A percentile compares a stretch with the other conserved stretches of the same genome.
These are phyloP conservation scores for Hassar affinis DNA, from an alignment of 2,113 vertebrate genomes.

Conservation along the genomic window DNA sequence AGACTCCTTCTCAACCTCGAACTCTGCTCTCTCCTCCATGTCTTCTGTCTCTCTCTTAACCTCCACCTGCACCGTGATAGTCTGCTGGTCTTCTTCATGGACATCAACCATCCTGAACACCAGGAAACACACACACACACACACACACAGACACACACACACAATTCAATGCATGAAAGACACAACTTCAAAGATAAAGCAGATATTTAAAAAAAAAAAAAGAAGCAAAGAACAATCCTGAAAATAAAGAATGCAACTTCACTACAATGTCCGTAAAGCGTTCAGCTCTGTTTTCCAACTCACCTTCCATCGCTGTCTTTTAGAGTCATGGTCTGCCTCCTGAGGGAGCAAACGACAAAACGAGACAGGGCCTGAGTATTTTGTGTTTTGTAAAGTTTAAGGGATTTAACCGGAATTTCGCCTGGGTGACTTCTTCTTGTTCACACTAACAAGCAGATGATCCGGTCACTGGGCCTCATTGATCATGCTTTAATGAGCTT, in stretches of 20 bases:
- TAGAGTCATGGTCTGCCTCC: slow-evolving; percentile 84
- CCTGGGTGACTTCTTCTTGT: background rate
- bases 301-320: slow-evolving; percentile 80
- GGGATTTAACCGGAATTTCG: background rate
- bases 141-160: background rate
- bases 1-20: background rate
- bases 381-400: background rate
- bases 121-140: background rate
- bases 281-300: slow-evolving; percentile 48
- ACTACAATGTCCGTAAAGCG: background rate
- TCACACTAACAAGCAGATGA: background rate
- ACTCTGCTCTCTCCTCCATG: background rate
- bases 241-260: background rate
- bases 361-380: background rate
- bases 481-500: background rate
- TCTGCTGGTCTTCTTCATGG: slow-evolving; percentile 82
- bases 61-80: slow-evolving; percentile 87
- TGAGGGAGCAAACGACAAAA: slow-evolving; percentile 58
- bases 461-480: background rate
- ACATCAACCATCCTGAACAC: slow-evolving; percentile 69
- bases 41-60: slow-evolving; percentile 66
- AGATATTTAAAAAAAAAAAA: background rate
- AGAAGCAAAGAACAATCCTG: background rate
- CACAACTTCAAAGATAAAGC: background rate
- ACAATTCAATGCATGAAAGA: background rate